Percentiles rank a stretch among this genome's conserved stretches.
phyloP scores from a whole-genome alignment of 2,888 invertebrate genomes.

The Peribatodes rhomboidaria region DNA sequence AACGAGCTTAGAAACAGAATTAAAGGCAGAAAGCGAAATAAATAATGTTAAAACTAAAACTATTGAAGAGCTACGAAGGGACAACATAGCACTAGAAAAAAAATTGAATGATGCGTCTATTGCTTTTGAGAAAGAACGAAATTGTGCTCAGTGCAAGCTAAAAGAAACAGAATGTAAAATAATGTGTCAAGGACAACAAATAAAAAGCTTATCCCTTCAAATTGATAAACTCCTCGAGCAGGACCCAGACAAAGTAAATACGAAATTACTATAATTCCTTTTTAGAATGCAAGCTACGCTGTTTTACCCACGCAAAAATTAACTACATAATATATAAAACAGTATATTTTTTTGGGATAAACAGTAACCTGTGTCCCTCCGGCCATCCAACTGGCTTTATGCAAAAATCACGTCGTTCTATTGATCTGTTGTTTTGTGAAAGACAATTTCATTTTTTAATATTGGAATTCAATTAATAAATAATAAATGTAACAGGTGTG shows the following conservation, averaged over 20 bases:
- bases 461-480: no score
- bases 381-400: no score
- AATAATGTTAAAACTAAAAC: slow-evolving; percentile 68
- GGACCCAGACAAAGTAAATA: slow-evolving; percentile 61
- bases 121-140: slow-evolving; percentile 80
- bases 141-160: slow-evolving; percentile 77
- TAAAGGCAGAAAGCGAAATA: slow-evolving; percentile 77
- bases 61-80: slow-evolving; percentile 67
- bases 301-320: no score
- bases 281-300: no score
- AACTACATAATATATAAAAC: no score
- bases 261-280: neutral
- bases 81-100: slow-evolving; percentile 70
- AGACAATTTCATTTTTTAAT: no score
- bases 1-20: slow-evolving; percentile 69
- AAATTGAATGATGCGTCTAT: slow-evolving; percentile 68
- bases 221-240: slow-evolving; percentile 80
- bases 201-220: slow-evolving; percentile 82
- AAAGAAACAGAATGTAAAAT: slow-evolving; percentile 84
- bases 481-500: no score
- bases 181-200: slow-evolving; percentile 86
- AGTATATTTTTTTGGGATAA: no score
- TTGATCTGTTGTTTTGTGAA: no score
- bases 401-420: no score
- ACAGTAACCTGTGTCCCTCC: no score